Conservation (phyloP, 1,140 invertebrate genomes). For the Bombus sylvicola region DNA sequence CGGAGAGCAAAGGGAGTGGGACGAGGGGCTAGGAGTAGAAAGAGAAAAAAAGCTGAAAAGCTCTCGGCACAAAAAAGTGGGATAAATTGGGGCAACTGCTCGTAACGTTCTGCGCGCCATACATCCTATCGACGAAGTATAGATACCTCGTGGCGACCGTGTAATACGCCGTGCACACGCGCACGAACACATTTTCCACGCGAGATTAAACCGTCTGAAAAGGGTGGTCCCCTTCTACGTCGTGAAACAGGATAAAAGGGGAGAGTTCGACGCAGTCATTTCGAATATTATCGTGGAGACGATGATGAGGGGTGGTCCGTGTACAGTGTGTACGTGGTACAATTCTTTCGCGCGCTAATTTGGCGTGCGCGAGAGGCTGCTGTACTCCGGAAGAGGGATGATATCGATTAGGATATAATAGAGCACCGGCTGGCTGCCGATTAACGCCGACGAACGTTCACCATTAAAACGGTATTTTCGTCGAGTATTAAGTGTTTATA, state of each 20-base stretch:
- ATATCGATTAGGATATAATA: conserved; percentile 48
- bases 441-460: conserved; percentile 4
- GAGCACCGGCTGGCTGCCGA: conserved; percentile 2
- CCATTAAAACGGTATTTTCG: conserved; percentile 26
- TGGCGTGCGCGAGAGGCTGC: not conserved
- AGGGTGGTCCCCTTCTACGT: conserved; percentile 11
- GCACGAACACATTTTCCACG: conserved; percentile 40
- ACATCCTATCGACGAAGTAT: conserved; percentile 63
- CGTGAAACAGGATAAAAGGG: not conserved
- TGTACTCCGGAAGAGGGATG: not conserved
- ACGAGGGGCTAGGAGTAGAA: not conserved
- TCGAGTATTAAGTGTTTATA: conserved; percentile 25
- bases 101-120: conserved; percentile 57
- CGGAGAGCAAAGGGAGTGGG: not conserved
- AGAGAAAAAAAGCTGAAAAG: conserved; percentile 56
- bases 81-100: conserved; percentile 70
- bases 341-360: conserved; percentile 19
- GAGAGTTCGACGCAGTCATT: conserved; percentile 20
- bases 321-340: not conserved
- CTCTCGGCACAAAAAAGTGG: conserved; percentile 64
- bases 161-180: conserved; percentile 20
- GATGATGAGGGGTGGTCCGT: not conserved
- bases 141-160: conserved; percentile 20
- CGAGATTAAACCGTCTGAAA: conserved; percentile 60
- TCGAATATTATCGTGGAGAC: conserved; percentile 32